phyloP scores from a whole-genome alignment of 1,140 invertebrate genomes.

The Bactericera cockerelli region DNA sequence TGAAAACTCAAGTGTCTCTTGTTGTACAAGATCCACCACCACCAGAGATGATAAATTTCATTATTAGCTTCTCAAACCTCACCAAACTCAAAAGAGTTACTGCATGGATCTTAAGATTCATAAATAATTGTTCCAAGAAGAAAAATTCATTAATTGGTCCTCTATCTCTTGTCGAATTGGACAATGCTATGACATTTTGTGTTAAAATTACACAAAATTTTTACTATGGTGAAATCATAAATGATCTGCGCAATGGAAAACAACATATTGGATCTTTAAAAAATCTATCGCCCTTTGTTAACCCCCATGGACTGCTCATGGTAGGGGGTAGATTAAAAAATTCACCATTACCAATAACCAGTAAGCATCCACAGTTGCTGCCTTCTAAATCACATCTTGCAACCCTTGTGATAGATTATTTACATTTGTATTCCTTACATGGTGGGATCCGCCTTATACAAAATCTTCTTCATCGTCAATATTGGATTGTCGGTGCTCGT shows the following conservation, averaged over 20 bases:
- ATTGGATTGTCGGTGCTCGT: constrained; percentile 23
- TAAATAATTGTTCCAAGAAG: constrained; percentile 10
- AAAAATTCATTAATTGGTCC: background rate
- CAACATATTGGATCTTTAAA: background rate
- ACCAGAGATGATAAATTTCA: background rate
- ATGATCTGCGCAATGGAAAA: background rate
- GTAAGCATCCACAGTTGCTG: constrained; percentile 31
- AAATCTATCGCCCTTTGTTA: constrained; percentile 24
- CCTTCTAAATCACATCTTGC: constrained; percentile 18
- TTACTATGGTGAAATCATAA: background rate
- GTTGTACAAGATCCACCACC: background rate
- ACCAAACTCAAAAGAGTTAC: background rate
- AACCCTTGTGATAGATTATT: constrained; percentile 19
- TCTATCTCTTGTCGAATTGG: background rate
- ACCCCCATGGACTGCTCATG: constrained; percentile 25
- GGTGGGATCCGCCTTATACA: constrained; percentile 19
- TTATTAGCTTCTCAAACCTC: background rate
- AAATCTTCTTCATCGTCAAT: constrained; percentile 21
- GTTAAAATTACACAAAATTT: background rate
- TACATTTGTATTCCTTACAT: constrained; percentile 21
- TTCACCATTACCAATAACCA: constrained; percentile 22
- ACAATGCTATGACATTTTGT: background rate
- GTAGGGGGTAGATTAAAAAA: constrained; percentile 28
- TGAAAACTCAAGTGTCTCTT: background rate
- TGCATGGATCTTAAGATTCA: constrained; percentile 8